These are phyloP conservation scores for Nannospalax galili DNA, from an alignment of 2,113 vertebrate species.

Conservation along the genomic window DNA sequence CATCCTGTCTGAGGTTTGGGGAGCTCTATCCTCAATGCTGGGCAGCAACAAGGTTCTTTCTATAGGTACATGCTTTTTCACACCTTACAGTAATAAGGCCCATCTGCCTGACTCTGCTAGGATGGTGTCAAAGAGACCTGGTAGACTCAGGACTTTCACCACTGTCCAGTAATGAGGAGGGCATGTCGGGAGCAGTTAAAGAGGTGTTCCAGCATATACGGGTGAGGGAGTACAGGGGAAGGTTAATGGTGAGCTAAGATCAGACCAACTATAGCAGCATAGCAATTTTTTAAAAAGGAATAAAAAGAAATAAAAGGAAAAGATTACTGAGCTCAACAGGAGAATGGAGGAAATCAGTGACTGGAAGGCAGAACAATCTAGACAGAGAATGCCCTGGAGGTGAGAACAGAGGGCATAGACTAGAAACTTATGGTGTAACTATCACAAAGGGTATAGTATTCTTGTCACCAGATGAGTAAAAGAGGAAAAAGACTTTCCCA, in stretches of 20 bases:
- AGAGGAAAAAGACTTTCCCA: neutral
- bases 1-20: neutral
- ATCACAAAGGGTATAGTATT: neutral
- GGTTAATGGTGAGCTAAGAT: too few species aligned
- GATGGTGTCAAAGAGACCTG: neutral
- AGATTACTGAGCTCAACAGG: too few species aligned
- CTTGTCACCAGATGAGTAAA: neutral
- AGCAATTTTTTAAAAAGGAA: too few species aligned
- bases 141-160: neutral
- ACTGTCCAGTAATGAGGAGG: neutral
- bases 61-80: neutral
- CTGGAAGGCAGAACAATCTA: neutral
- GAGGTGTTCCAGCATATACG: neutral
- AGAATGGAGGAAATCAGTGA: neutral
- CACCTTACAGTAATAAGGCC: neutral
- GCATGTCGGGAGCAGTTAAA: neutral
- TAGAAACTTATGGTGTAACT: neutral
- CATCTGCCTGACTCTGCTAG: neutral
- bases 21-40: neutral
- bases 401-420: accelerated
- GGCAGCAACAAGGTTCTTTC: neutral
- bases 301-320: neutral
- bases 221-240: neutral
- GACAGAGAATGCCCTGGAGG: neutral
- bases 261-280: neutral